phyloP scores from a whole-genome alignment of 2,888 invertebrate species.

The Malthinus seriepunctatus region DNA sequence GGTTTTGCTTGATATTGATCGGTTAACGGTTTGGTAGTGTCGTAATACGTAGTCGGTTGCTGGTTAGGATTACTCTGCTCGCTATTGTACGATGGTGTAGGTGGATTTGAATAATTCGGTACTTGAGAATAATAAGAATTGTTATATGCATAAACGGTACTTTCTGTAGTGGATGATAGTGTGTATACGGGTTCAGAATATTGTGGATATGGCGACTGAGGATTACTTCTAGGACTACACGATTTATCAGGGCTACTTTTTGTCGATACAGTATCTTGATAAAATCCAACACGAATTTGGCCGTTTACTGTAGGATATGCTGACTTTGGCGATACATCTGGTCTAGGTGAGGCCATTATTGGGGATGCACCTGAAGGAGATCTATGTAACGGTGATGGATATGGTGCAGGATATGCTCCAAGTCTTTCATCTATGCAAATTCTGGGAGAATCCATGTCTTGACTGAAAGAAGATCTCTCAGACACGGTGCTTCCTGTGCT shows the following conservation, averaged over 20 bases:
- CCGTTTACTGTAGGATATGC: conserved; percentile 77
- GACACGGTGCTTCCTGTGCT: conserved; percentile 82
- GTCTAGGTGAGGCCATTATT: conserved; percentile 69
- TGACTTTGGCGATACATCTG: conserved; percentile 68
- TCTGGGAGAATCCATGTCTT: conserved; percentile 74
- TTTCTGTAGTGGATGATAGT: conserved; percentile 57
- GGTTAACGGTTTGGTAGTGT: conserved; percentile 59
- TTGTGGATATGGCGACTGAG: conserved; percentile 62
- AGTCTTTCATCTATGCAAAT: conserved; percentile 63
- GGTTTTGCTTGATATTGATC: conserved; percentile 53
- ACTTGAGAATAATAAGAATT: conserved; percentile 50
- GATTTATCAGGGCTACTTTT: conserved; percentile 85
- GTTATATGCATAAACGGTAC: conserved; percentile 45
- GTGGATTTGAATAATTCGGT: conserved; percentile 54
- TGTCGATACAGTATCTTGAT: conserved; percentile 84
- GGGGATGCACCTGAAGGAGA: conserved; percentile 72
- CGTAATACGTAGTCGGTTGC: conserved; percentile 57
- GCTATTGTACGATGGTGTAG: conserved; percentile 53
- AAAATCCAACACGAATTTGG: conserved; percentile 84
- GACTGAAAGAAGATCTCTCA: conserved; percentile 77
- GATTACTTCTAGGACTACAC: conserved; percentile 77
- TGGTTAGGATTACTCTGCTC: conserved; percentile 38
- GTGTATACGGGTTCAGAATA: conserved; percentile 62
- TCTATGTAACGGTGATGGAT: conserved; percentile 72
- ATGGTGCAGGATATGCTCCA: conserved; percentile 69